Conservation (phyloP, 2,888 invertebrate species). For the Aphodius sticticus region DNA sequence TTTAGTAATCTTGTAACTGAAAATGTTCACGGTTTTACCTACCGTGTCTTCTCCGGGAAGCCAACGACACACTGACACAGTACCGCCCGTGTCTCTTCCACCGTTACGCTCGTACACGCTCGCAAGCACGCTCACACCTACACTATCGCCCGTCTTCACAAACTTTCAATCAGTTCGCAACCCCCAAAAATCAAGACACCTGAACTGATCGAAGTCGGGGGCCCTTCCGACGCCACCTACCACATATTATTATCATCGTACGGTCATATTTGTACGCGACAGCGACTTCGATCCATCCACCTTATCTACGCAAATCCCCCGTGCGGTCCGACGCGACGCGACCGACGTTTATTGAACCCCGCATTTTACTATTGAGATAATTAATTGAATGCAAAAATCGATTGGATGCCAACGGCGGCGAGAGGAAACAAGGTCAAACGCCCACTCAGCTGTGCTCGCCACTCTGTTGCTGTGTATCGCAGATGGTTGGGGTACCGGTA, state of each 20-base stretch:
- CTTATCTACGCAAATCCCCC: slow-evolving; percentile 11
- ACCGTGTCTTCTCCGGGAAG: too few relatives aligned
- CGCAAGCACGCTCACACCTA: neutral
- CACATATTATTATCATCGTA: neutral
- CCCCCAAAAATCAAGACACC: neutral
- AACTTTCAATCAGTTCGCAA: neutral
- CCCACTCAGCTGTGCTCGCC: neutral
- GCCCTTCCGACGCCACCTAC: neutral
- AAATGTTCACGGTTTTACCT: too few relatives aligned
- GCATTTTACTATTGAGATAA: slow-evolving; percentile 43
- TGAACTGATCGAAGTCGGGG: neutral
- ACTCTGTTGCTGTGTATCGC: slow-evolving; percentile 7
- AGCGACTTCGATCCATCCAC: neutral
- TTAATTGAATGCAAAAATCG: slow-evolving; percentile 52
- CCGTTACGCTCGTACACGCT: neutral
- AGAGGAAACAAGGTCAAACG: slow-evolving; percentile 44
- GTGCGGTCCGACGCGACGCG: slow-evolving; percentile 17
- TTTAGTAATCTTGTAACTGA: too few relatives aligned
- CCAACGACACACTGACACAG: neutral
- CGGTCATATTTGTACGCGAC: neutral
- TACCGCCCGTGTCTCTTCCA: neutral
- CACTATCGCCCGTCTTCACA: neutral
- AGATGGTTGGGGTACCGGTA: neutral
- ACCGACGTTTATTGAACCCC: slow-evolving; percentile 31
- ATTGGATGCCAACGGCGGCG: slow-evolving; percentile 39